Evolutionary conservation across 2,888 invertebrate species (phyloP).

Genomic region (Drosophila macrospina): DNA sequence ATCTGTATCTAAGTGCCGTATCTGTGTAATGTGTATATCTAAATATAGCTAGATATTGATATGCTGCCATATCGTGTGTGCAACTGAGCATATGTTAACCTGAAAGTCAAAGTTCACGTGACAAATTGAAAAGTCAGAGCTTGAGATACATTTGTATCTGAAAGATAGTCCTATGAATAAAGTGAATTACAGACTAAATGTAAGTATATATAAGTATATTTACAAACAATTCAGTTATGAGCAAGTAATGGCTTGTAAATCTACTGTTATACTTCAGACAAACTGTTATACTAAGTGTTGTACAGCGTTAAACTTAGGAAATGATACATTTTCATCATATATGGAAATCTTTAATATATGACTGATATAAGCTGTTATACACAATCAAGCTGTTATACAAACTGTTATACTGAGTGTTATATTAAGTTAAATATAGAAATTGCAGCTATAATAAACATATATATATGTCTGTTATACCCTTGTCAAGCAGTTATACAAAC

Average conservation of each 20-base stretch:
- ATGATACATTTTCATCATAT: too few species aligned
- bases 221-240: too few species aligned
- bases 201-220: conserved; percentile 14
- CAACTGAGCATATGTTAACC: conserved; percentile 47
- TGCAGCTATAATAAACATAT: too few species aligned
- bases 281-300: not conserved
- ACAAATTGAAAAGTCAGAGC: conserved; percentile 2
- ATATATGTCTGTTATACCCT: conserved; percentile 15
- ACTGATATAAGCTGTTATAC: too few species aligned
- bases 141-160: conserved; percentile 32
- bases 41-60: conserved; percentile 30
- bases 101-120: conserved; percentile 15
- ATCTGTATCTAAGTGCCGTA: conserved; percentile 18
- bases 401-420: conserved; percentile 1
- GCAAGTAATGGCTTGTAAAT: not conserved
- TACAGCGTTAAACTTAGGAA: too few species aligned
- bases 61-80: conserved; percentile 38
- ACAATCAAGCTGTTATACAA: conserved; percentile 1
- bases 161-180: conserved; percentile 16
- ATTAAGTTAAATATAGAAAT: too few species aligned
- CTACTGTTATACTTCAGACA: not conserved
- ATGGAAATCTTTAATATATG: too few species aligned
- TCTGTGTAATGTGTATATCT: conserved; percentile 26
- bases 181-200: not conserved
- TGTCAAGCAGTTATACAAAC: conserved; percentile 1